Base-by-base conservation (phyloP, 2,797 vertebrate species). In the Pangasius krempfi region DNA sequence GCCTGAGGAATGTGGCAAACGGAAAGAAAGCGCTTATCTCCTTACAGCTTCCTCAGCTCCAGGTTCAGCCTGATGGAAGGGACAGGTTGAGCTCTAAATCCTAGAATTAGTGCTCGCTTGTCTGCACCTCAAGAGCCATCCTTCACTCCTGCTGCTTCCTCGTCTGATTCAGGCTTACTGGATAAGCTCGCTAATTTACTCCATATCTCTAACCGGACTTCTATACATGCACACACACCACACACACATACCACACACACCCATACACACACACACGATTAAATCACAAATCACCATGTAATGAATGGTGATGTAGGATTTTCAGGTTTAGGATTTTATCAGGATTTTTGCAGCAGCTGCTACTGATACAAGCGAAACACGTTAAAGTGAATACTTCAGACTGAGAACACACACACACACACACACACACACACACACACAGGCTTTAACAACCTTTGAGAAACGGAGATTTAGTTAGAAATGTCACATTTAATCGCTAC, bases 31-130 rank as follows among this genome's bases (percentile, higher is more conserved):
- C 1, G n/a, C 9, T 79, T 56, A 18, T 78, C 75, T 78, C 27
- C 50, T 78, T 6, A 54, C 47, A 30, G 10, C 72, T 47, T 75
- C 40, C 40, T 33, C 22, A 20, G 16, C 27, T 78, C 87, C 25
- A 37, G 6, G 27, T 78, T 81, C 52, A n/a, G n/a, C 27, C 52
- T 68, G 44, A 40, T 20, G 64, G 64, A 80, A 50, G 4, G 10
- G 58, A 60, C 58, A 66, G 22, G 8, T 60, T 85, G 75, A 85
- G 60, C 75, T 50, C 14, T 70, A 88, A 89, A 89, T 82, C 84
- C 88, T 12, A 66, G 54, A 86, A 86, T 86, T 83, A 89, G 44
- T 2, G 5, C 54, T 83, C 5, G 68, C 44, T 30, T 72, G 56
- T 83, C 88, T 75, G 56, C 85, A 83, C 78, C 78, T 82, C 52